Evolutionary conservation across 2,888 invertebrate genomes (phyloP), one percentile per base, ranked within the genome.

Genomic region (Rotaria magnacalcarata): DNA sequence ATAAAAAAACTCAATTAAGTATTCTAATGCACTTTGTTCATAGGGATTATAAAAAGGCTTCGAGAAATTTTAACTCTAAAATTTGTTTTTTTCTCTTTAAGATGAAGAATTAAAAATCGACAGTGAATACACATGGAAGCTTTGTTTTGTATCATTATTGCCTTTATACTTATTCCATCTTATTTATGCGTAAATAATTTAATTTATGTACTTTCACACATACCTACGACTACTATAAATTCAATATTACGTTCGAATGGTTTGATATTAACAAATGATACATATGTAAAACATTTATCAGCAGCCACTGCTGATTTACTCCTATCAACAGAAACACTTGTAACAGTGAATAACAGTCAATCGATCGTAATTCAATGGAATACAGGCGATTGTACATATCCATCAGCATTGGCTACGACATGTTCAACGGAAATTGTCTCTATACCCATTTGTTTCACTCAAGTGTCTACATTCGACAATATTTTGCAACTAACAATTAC

Each of bases 351-450:
- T 10, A n/a, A 80, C 34, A 47, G 24, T 4, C 24, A 47, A 47
- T 21, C 47, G 7, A n/a, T 80, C n/a, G 47, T 80, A 24, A 47
- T 80, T 10, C 24, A 47, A 47, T 80, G 80, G 80, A 80, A 80
- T 47, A 80, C 80, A 24, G 80, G 80, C n/a, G 80, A 80, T 47
- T 80, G 80, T 80, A n/a, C 80, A 47, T 47, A 47, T 47, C 80
- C 80, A 80, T 24, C 43, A 24, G 21, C 47, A 6, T 2, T 80
- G 14, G 80, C 80, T 2, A 47, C 8, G 21, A 24, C 0, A 10
- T 47, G 7, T 47, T 21, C 24, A 14, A 80, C 43, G n/a, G 24
- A 41, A 10, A n/a, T n/a, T 47, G n/a, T 80, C 10, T 47, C 24
- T 47, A 47, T n/a, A 47, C 47, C 80, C 47, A 47, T 80, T 11